A percentile compares a stretch with the other conserved stretches of the same genome.
Conservation (phyloP, 2,113 vertebrate genomes). For the Dascyllus trimaculatus region DNA sequence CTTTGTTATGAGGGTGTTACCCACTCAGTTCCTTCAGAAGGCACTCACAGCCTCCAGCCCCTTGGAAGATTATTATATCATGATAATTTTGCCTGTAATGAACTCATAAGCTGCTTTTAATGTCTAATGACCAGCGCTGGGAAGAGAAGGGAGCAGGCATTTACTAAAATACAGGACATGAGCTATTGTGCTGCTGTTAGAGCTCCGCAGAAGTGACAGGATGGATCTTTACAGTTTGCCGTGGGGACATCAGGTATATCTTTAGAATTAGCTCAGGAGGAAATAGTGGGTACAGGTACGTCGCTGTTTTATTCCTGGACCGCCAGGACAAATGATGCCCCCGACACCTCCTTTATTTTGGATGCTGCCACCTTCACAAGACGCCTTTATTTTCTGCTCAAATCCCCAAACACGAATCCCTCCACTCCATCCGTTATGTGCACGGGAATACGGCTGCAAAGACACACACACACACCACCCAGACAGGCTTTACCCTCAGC, state of each 20-base stretch:
- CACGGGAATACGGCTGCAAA: slow-evolving; percentile 9
- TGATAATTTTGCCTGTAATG: slow-evolving; percentile 69
- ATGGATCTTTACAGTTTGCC: slow-evolving; percentile 1
- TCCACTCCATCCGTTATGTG: slow-evolving; percentile 8
- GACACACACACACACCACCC: neutral
- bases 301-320: slow-evolving; percentile 30
- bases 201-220: slow-evolving; percentile 12
- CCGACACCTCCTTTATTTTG: slow-evolving; percentile 29
- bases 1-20: slow-evolving; percentile 37
- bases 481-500: slow-evolving; percentile 14
- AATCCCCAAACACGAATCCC: slow-evolving; percentile 33
- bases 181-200: slow-evolving; percentile 24
- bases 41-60: slow-evolving; percentile 53
- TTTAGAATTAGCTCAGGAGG: slow-evolving; percentile 32
- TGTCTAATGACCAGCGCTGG: slow-evolving; percentile 52
- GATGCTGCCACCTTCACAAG: slow-evolving; percentile 17
- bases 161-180: slow-evolving; percentile 33
- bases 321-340: slow-evolving; percentile 25
- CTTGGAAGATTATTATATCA: slow-evolving; percentile 59
- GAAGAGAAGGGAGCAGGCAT: slow-evolving; percentile 35
- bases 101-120: slow-evolving; percentile 65
- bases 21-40: slow-evolving; percentile 42
- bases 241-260: slow-evolving; percentile 9
- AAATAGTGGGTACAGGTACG: slow-evolving; percentile 14
- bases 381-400: slow-evolving; percentile 11